Percentiles rank a stretch among this genome's conserved stretches.
Conservation (phyloP, 1,140 invertebrate species). For the Drosophila saltans region DNA sequence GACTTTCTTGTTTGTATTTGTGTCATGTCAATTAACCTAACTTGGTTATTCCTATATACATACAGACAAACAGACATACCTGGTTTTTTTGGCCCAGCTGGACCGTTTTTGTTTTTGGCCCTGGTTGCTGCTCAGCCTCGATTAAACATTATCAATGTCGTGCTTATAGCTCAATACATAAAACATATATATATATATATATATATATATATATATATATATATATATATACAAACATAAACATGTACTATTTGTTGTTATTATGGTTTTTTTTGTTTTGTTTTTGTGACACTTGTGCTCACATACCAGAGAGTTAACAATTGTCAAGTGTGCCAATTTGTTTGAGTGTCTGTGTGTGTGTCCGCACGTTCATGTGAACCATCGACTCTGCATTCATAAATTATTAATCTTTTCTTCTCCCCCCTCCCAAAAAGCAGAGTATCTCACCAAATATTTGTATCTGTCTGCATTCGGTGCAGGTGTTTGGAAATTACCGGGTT, state of each 20-base stretch:
- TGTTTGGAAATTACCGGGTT: conserved; percentile 56
- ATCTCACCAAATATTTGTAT: not conserved
- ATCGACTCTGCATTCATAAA: conserved; percentile 31
- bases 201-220: conserved; percentile 1
- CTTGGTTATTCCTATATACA: conserved; percentile 34
- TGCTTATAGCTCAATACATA: conserved; percentile 30
- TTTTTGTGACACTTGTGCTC: conserved; percentile 66
- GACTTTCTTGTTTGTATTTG: conserved; percentile 56
- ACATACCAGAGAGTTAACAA: conserved; percentile 57
- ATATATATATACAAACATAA: not conserved
- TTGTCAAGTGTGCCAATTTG: conserved; percentile 64
- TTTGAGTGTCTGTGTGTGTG: conserved; percentile 26
- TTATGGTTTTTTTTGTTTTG: conserved; percentile 26
- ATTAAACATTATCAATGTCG: conserved; percentile 71
- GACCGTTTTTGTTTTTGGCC: conserved; percentile 58
- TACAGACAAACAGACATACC: not conserved
- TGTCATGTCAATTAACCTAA: conserved; percentile 71
- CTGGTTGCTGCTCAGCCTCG: conserved; percentile 52
- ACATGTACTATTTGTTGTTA: no score
- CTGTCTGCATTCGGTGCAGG: conserved; percentile 20
- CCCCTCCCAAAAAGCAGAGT: conserved; percentile 23
- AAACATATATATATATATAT: not conserved
- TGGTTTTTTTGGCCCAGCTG: conserved; percentile 24
- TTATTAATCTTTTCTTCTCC: not conserved
- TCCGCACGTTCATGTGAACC: conserved; percentile 2